Evolutionary conservation across 2,888 invertebrate species (phyloP), one percentile per base, ranked within the genome.

Genomic region (Deilephila porcellus): DNA sequence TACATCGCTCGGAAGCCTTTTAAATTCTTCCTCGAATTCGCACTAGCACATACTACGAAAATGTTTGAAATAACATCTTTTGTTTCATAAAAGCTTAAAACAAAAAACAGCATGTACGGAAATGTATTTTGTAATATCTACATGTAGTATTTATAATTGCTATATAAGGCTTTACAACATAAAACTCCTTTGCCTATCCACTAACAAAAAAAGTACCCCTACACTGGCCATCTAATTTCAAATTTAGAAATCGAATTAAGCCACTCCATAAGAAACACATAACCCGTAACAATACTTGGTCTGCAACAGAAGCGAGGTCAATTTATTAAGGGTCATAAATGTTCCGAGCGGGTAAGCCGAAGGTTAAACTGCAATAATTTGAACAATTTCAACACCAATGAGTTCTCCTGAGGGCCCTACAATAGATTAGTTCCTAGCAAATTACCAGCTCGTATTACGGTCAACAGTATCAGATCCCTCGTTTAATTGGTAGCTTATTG

Each of bases 301-400:
- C 77, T 80, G 77, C 75, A 76, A 75, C 76, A 78, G 78, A 84
- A 89, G 88, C 88, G 85, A 82, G 88, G 86, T 83, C 86, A 89
- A 89, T 89, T 90, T 88, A 89, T 87, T 79, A 67, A 52, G 80
- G 85, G 83, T 82, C 86, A 82, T 85, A 82, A 86, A 86, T 82
- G 84, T 83, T 79, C 82, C 79, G 78, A 75, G 73, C 79, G 82
- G 80, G 78, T 80, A 84, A 81, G 82, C 82, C 83, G 88, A 83
- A 90, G 89, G 89, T 89, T 85, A 86, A 85, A 82, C 81, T 79
- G 80, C 80, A 80, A 83, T 85, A 45, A 52, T 67, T 67, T 52
- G 25, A 45, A 67, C 45, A 67, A 67, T 67, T 67, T 67, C 67
- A 25, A 67, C 20, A 67, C 67, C 52, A 45, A 67, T 63, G 63